Base-by-base conservation (phyloP, 2,113 vertebrate genomes). In the Ivindomyrus marchei region DNA sequence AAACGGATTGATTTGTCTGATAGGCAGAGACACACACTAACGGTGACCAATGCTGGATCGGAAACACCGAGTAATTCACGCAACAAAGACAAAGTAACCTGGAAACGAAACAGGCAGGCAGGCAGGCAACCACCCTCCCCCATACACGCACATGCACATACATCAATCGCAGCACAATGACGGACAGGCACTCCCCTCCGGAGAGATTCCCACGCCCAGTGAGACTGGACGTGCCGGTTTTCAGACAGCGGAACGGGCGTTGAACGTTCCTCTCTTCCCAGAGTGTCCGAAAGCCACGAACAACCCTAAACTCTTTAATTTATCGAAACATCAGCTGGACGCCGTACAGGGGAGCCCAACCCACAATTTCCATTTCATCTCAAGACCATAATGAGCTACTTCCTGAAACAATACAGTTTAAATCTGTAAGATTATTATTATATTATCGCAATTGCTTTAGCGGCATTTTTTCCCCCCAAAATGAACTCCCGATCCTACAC, bases 171-270 rank as follows among this genome's bases (percentile, higher is more conserved):
- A 80, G 17, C 36, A 80, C 74, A 42, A 42, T 42, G 36, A 80
- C 74, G 36, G 31, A 17, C 36, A 39, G 74, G 36, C 74, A 80
- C 74, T 80, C 74, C 74, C 74, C 31, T 80, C 74, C 13, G 74
- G 31, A 70, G 49, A 24, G 52, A 52, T 62, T 80, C 85, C 84
- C 84, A 90, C 85, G 50, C 90, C 92, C 88, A 49, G 90, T 46
- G 87, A n/a, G 85, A 93, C 92, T 92, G 91, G 93, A 92, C 91
- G 91, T 90, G 90, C 92, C 88, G 91, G 91, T 92, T 91, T 91
- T 89, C 31, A 27, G 70, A 87, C 42, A 17, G 84, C 4, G 13
- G 27, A 77, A 36, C 31, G 36, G 70, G 70, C 70, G 11, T 15
- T 39, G 36, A 39, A 17, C 10, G 74, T 36, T n/a, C 74, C 36